Percentiles rank a stretch among this genome's conserved stretches.
Evolutionary conservation across 2,797 vertebrate species (phyloP).

Genomic region (Xenops minutus): DNA sequence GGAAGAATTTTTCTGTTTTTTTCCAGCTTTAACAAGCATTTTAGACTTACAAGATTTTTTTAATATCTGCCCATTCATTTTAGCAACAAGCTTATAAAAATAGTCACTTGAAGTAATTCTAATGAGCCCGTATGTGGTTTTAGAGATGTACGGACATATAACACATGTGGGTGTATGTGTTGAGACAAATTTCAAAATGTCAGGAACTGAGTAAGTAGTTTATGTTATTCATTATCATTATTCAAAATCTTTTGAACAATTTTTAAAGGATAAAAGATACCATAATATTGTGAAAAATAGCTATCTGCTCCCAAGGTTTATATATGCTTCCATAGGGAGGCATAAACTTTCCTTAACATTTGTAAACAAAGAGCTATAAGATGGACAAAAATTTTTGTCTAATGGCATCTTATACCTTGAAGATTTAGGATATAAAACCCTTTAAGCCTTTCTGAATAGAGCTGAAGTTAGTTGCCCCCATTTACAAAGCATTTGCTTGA

Average conservation of each 20-base stretch:
- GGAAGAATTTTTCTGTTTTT: neutral
- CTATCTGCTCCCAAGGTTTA: neutral
- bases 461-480: neutral
- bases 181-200: neutral
- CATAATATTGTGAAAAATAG: neutral
- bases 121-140: neutral
- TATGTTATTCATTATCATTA: neutral
- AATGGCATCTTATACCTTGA: neutral
- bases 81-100: neutral
- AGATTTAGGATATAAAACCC: neutral
- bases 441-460: neutral
- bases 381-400: neutral
- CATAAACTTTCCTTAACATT: neutral
- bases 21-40: neutral
- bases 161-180: accelerated
- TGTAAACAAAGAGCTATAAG: neutral
- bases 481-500: neutral
- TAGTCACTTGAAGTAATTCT: neutral
- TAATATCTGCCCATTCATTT: neutral
- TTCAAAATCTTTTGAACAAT: neutral
- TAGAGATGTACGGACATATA: neutral
- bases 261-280: neutral
- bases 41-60: neutral
- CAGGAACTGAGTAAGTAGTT: neutral
- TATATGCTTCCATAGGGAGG: neutral